These are phyloP conservation scores for Onychomys leucogaster DNA, from an alignment of 2,797 vertebrate genomes.

Conservation along the genomic window DNA sequence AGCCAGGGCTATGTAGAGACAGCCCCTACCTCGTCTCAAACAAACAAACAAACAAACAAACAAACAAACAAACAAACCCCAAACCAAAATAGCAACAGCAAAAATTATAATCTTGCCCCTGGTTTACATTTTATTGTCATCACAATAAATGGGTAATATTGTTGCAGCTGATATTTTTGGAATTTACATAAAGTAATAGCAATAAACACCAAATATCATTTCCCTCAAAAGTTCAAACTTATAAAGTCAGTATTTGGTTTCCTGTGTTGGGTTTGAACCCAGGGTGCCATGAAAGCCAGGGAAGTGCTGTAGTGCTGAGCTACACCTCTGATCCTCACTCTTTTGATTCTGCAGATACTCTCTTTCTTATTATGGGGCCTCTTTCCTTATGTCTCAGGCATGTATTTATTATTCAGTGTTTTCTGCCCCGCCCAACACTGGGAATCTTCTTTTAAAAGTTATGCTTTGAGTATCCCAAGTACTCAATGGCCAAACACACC, in stretches of 20 bases:
- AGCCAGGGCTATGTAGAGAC: neutral
- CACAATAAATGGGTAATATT: conserved; percentile 80
- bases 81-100: neutral
- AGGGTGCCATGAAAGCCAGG: neutral
- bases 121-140: conserved; percentile 88
- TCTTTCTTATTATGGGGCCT: too few species aligned
- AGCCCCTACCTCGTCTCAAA: neutral
- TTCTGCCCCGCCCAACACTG: neutral
- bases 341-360: neutral
- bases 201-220: conserved; percentile 78
- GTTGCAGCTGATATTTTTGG: conserved; percentile 77
- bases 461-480: fast-evolving
- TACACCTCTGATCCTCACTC: neutral
- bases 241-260: conserved; percentile 49
- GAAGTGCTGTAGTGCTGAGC: neutral
- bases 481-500: neutral
- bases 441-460: neutral
- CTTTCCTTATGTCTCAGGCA: neutral
- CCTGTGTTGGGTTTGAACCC: neutral
- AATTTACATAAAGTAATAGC: conserved; percentile 75
- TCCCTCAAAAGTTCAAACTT: conserved; percentile 63
- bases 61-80: neutral
- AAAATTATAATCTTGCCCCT: conserved; percentile 91
- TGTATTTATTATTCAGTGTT: neutral
- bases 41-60: neutral